Evolutionary conservation across 2,888 invertebrate species (phyloP).

Genomic region (Noctua pronuba): DNA sequence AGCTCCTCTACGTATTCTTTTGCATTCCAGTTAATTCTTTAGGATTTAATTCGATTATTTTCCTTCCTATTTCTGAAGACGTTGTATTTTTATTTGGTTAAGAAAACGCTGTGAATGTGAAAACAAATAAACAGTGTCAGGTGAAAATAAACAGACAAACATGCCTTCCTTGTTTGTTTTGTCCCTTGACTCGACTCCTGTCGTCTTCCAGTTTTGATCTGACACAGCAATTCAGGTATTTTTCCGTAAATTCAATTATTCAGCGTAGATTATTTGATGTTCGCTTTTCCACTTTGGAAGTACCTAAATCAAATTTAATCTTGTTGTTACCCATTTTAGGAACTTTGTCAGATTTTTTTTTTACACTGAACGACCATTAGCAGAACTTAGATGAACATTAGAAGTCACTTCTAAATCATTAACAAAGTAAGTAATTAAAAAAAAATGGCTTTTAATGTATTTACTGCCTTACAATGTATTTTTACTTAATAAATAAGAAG

Average conservation of each 20-base stretch:
- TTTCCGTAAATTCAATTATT: conserved; percentile 38
- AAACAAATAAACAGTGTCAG: conserved; percentile 45
- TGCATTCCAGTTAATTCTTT: not conserved
- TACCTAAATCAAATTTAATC: not conserved
- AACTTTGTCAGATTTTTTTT: not conserved
- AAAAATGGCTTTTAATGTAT: not conserved
- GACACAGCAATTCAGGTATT: conserved; percentile 14
- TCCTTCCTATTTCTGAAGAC: not conserved
- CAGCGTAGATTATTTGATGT: conserved; percentile 28
- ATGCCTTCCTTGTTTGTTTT: conserved; percentile 28
- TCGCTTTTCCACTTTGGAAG: not conserved
- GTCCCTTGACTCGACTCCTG: conserved; percentile 8
- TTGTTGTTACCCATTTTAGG: conserved; percentile 4
- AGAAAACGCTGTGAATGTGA: conserved; percentile 32
- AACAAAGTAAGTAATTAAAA: not conserved
- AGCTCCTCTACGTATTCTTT: too few species aligned
- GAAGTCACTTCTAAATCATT: not conserved
- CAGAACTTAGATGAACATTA: not conserved
- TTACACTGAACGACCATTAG: not conserved
- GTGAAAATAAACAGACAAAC: conserved; percentile 50
- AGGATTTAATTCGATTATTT: conserved; percentile 37
- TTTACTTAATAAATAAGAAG: not conserved
- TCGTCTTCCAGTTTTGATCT: conserved; percentile 14
- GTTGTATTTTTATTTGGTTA: conserved; percentile 31
- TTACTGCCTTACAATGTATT: not conserved